phyloP scores from a whole-genome alignment of 92 coral and sea anemone genomes.

The Desmophyllum pertusum region DNA sequence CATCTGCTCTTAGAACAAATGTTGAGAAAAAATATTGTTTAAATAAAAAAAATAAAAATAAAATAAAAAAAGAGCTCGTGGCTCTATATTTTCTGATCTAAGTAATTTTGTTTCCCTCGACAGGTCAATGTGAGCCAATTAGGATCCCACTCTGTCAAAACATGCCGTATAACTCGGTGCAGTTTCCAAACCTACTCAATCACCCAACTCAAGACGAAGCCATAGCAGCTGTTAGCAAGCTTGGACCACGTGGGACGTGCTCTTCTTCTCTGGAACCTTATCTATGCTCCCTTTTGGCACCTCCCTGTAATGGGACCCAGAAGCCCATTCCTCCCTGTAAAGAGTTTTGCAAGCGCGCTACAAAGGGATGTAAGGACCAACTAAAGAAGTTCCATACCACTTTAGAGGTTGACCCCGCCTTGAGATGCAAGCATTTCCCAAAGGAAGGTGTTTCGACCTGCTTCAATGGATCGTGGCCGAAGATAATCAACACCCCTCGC shows the following conservation, averaged over 20 bases:
- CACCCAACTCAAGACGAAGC: constrained; percentile 57
- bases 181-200: constrained; percentile 54
- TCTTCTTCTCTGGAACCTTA: constrained; percentile 41
- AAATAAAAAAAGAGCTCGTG: too few species aligned
- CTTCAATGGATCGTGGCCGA: constrained; percentile 37
- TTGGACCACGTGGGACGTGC: constrained; percentile 36
- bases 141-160: constrained; percentile 44
- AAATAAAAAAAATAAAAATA: constrained; percentile 43
- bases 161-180: constrained; percentile 22
- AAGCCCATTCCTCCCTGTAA: constrained; percentile 41
- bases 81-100: too few species aligned
- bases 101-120: background rate
- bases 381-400: constrained; percentile 20
- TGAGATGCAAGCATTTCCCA: constrained; percentile 52
- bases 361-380: constrained; percentile 6
- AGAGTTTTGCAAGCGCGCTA: constrained; percentile 25
- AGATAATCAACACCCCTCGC: background rate
- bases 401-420: constrained; percentile 15
- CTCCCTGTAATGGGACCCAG: constrained; percentile 49
- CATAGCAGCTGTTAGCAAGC: constrained; percentile 2
- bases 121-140: constrained; percentile 13
- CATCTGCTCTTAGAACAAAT: too few species aligned
- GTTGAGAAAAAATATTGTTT: constrained; percentile 50
- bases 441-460: constrained; percentile 25
- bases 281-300: constrained; percentile 52